Evolutionary conservation across 1,140 invertebrate genomes (phyloP).

Genomic region (Heliconius hermathena): DNA sequence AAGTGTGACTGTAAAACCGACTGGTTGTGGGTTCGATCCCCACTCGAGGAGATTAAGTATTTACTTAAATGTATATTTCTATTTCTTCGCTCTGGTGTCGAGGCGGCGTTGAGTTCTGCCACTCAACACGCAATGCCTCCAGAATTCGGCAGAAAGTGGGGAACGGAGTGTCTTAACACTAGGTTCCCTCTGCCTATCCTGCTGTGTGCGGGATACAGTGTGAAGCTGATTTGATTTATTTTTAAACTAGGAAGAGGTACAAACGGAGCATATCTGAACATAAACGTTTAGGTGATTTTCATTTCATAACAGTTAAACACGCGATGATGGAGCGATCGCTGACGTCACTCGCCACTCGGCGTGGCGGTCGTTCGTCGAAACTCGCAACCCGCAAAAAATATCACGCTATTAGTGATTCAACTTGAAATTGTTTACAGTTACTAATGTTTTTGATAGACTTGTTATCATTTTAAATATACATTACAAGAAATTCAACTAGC

Average conservation of each 20-base stretch:
- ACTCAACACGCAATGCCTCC: too few species aligned
- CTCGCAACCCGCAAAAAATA: constrained; percentile 21
- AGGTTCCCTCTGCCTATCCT: too few species aligned
- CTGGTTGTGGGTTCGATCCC: too few species aligned
- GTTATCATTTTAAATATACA: neutral
- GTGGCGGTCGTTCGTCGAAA: constrained; percentile 16
- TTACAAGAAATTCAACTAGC: neutral
- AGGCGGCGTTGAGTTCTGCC: too few species aligned
- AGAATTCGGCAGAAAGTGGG: too few species aligned
- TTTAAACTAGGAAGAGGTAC: neutral
- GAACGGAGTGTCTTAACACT: too few species aligned
- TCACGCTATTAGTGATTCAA: constrained; percentile 16
- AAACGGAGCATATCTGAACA: constrained; percentile 14
- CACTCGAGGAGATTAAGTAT: too few species aligned
- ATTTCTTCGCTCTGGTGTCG: too few species aligned
- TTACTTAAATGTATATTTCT: too few species aligned
- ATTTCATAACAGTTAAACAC: constrained; percentile 44
- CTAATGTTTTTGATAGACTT: neutral
- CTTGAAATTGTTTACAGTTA: constrained; percentile 15
- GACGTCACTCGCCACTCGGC: constrained; percentile 31
- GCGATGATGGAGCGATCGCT: constrained; percentile 35
- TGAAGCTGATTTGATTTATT: too few species aligned
- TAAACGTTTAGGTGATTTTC: constrained; percentile 34
- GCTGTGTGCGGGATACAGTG: too few species aligned
- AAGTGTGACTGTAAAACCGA: too few species aligned